These are phyloP conservation scores for Hylyphantes graminicola DNA, from an alignment of 1,140 invertebrate species.

Conservation along the genomic window DNA sequence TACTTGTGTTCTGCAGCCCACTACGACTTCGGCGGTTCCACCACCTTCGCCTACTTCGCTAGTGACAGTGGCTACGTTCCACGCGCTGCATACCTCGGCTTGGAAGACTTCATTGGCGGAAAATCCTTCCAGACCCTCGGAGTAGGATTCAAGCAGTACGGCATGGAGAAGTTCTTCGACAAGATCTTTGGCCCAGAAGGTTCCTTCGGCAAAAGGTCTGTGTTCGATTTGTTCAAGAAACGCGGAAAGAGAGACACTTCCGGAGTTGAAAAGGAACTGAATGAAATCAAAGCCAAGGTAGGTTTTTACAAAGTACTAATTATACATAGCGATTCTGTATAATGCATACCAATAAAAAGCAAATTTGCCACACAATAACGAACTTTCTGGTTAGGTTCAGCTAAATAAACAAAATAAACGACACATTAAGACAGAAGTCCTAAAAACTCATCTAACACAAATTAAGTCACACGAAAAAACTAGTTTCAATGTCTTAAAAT, in stretches of 20 bases:
- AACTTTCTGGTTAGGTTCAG: too few species aligned
- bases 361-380: too few species aligned
- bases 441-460: too few species aligned
- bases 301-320: not conserved
- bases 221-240: slow-evolving; percentile 59
- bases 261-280: slow-evolving; percentile 54
- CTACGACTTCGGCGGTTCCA: slow-evolving; percentile 61
- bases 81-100: slow-evolving; percentile 20
- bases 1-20: slow-evolving; percentile 25
- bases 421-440: too few species aligned
- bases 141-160: slow-evolving; percentile 38
- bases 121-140: slow-evolving; percentile 35
- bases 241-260: slow-evolving; percentile 32
- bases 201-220: slow-evolving; percentile 31
- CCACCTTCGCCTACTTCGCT: slow-evolving; percentile 49
- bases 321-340: too few species aligned
- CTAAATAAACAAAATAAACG: too few species aligned
- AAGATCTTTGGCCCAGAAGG: slow-evolving; percentile 58
- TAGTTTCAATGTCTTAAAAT: too few species aligned
- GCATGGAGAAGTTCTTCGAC: slow-evolving; percentile 59
- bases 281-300: slow-evolving; percentile 57
- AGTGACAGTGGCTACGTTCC: slow-evolving; percentile 60
- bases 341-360: too few species aligned
- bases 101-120: slow-evolving; percentile 57
- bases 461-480: too few species aligned